Base-by-base conservation (phyloP, 2,113 vertebrate species). In the Phyllopteryx taeniolatus region DNA sequence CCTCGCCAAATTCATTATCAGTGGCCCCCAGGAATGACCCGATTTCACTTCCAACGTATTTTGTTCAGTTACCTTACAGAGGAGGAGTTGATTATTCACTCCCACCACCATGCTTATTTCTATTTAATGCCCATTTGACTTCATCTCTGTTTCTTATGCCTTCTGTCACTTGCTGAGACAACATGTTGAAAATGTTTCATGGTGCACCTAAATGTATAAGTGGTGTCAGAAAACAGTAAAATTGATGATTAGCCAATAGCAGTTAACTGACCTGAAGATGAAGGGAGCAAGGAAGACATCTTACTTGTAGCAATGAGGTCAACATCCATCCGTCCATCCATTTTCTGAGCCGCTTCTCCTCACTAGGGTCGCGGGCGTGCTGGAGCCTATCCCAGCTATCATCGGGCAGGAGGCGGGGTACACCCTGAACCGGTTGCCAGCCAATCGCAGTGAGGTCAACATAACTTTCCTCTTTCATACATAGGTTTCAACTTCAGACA, bases 1-100 rank as follows among this genome's bases (percentile, higher is more conserved):
- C 80, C 73, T 83, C 67, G 46, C 86, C 86, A 81, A 87, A 87
- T 91, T 92, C 89, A 89, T 90, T 91, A 88, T 83, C 77, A 80
- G 71, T 88, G 88, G 85, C 89, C 90, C 83, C 85, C 87, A 90
- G 89, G 88, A 90, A 90, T 79, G 83, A 91, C 91, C 90, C 91
- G 89, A 91, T 92, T 93, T 91, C 83, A 85, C 85, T 86, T 86
- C 86, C 83, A 78, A 83, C 73, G 77, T 83, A 86, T 85, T 90
- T 89, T 90, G 88, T 90, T 90, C 90, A 90, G 88, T 92, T 90
- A 89, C 82, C 89, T 89, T 88, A 89, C 85, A 89, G 90, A 79
- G 71, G 70, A 81, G 75, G 85, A 88, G 77, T 77, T 86, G 87
- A 92, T 91, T 87, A 91, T 83, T 75, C 81, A 73, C 63, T 57